These are phyloP conservation scores for Cheilosia variabilis DNA, from an alignment of 2,888 invertebrate genomes.

Conservation along the genomic window DNA sequence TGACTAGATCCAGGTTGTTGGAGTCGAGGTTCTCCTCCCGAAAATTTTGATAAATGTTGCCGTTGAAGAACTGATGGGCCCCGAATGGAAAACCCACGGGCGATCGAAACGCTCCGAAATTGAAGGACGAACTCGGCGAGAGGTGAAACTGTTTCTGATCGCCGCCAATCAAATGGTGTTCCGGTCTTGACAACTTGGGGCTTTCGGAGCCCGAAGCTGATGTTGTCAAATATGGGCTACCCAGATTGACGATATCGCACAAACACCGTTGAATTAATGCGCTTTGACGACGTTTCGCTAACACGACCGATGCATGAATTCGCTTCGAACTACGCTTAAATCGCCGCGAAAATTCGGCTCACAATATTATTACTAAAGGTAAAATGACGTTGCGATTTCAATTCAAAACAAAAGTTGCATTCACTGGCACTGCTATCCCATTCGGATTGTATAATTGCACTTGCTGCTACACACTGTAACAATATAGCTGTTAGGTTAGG, in stretches of 20 bases:
- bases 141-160: constrained; percentile 79
- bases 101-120: constrained; percentile 81
- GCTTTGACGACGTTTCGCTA: constrained; percentile 30
- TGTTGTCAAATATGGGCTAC: constrained; percentile 83
- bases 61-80: constrained; percentile 76
- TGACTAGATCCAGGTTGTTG: constrained; percentile 81
- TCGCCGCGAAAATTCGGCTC: background rate
- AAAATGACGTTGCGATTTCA: background rate
- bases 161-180: constrained; percentile 61
- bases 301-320: constrained; percentile 52
- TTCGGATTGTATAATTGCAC: constrained; percentile 29
- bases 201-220: constrained; percentile 83
- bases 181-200: constrained; percentile 77
- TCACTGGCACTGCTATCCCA: constrained; percentile 57
- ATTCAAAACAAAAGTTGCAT: constrained; percentile 28
- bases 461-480: constrained; percentile 15
- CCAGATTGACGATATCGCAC: constrained; percentile 80
- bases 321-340: background rate
- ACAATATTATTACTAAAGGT: background rate
- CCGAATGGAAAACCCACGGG: constrained; percentile 78
- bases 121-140: constrained; percentile 82
- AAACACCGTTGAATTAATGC: constrained; percentile 50
- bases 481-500: background rate
- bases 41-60: constrained; percentile 69
- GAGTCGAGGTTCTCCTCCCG: constrained; percentile 76